phyloP scores from a whole-genome alignment of 2,113 vertebrate genomes.

The Oncorhynchus tshawytscha region DNA sequence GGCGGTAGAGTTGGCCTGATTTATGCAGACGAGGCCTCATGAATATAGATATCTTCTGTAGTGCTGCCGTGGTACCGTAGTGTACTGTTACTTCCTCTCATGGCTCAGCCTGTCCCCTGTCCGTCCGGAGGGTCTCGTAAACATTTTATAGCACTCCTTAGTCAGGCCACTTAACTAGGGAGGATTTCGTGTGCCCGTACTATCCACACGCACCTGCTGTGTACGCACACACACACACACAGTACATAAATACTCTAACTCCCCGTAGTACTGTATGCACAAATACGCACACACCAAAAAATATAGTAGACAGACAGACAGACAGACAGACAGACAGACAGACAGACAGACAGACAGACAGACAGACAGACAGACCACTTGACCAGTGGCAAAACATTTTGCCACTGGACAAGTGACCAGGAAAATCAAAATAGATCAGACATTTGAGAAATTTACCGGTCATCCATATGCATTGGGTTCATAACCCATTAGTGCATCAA shows the following conservation, averaged over 20 bases:
- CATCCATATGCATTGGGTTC: not conserved
- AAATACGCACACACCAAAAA: too few species aligned
- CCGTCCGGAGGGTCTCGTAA: not conserved
- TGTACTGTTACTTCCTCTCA: too few species aligned
- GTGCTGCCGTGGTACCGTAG: not conserved
- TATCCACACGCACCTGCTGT: conserved; percentile 22
- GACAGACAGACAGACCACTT: not conserved
- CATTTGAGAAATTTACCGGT: not conserved
- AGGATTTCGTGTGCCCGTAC: not conserved
- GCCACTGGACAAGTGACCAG: too few species aligned
- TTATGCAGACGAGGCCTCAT: not conserved
- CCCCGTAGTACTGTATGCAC: not conserved
- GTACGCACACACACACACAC: not conserved
- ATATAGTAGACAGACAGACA: too few species aligned
- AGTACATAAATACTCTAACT: not conserved
- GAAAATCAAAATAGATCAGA: too few species aligned
- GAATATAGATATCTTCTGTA: not conserved
- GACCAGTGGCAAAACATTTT: too few species aligned
- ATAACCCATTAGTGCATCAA: not conserved
- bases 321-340: not conserved
- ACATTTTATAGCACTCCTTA: not conserved
- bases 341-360: not conserved
- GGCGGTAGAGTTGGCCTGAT: not conserved
- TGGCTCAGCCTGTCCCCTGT: not conserved
- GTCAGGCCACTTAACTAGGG: conserved; percentile 7